Percentiles rank a stretch among this genome's conserved stretches.
Evolutionary conservation across 1,140 invertebrate species (phyloP).

Genomic region (Araneus ventricosus): DNA sequence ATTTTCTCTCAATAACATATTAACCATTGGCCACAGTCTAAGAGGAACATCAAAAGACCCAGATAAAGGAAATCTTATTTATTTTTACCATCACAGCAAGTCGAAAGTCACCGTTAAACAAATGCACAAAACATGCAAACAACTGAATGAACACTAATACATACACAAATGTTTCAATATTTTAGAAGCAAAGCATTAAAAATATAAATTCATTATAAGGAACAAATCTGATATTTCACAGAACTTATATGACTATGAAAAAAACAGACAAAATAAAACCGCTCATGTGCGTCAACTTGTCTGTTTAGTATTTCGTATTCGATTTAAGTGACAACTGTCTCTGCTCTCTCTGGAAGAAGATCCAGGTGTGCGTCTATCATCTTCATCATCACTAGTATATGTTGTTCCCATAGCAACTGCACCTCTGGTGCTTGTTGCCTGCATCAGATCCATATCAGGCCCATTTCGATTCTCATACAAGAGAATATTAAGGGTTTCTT

Average conservation of each 20-base stretch:
- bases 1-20: too few relatives aligned
- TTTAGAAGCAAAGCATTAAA: not conserved
- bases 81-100: not conserved
- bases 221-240: not conserved
- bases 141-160: not conserved
- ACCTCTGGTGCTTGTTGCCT: constrained; percentile 92
- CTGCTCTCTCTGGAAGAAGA: constrained; percentile 69
- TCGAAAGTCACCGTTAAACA: not conserved
- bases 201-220: not conserved
- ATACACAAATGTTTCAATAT: not conserved
- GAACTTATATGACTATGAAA: not conserved
- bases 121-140: not conserved
- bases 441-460: constrained; percentile 97
- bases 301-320: constrained; percentile 75
- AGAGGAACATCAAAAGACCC: too few relatives aligned
- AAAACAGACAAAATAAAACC: not conserved
- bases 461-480: constrained; percentile 96
- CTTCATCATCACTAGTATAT: constrained; percentile 79
- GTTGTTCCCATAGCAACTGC: constrained; percentile 82
- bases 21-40: too few relatives aligned
- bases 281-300: constrained; percentile 58
- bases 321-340: constrained; percentile 72
- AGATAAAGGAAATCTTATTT: not conserved
- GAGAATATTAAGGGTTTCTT: constrained; percentile 97
- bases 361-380: constrained; percentile 77